Evolutionary conservation across 2,113 vertebrate species (phyloP).

Genomic region (Ammodytes dubius): DNA sequence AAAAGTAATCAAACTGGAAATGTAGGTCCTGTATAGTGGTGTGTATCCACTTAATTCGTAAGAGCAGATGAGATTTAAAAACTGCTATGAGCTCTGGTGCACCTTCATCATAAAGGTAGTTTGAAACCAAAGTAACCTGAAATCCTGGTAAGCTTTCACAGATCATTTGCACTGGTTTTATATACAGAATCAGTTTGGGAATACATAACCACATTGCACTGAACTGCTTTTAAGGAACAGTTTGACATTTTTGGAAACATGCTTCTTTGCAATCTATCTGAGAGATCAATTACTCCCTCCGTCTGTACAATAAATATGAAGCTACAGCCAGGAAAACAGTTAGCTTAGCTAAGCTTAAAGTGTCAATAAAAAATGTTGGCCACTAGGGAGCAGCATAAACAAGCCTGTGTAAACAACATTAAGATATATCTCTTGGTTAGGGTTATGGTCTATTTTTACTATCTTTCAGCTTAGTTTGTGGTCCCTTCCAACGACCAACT

Average conservation of each 20-base stretch:
- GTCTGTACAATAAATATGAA: neutral
- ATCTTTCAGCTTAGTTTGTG: neutral
- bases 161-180: slow-evolving; percentile 63
- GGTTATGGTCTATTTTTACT: neutral
- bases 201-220: slow-evolving; percentile 45
- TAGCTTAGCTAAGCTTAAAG: neutral
- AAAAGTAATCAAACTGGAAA: slow-evolving; percentile 54
- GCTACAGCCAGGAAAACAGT: neutral
- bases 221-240: slow-evolving; percentile 46
- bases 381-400: neutral
- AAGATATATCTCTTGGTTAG: neutral
- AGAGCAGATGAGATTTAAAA: slow-evolving; percentile 40
- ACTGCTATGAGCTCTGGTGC: slow-evolving; percentile 36
- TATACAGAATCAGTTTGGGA: slow-evolving; percentile 61
- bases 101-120: slow-evolving; percentile 34
- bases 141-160: slow-evolving; percentile 48
- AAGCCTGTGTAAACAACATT: neutral
- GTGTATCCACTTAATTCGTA: slow-evolving; percentile 22
- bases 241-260: slow-evolving; percentile 43
- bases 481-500: neutral
- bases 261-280: neutral
- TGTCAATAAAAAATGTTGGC: neutral
- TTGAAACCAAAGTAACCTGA: slow-evolving; percentile 45
- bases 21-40: slow-evolving; percentile 36
- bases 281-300: neutral